Conservation (phyloP, 1,140 invertebrate species). For the Sinonovacula constricta region DNA sequence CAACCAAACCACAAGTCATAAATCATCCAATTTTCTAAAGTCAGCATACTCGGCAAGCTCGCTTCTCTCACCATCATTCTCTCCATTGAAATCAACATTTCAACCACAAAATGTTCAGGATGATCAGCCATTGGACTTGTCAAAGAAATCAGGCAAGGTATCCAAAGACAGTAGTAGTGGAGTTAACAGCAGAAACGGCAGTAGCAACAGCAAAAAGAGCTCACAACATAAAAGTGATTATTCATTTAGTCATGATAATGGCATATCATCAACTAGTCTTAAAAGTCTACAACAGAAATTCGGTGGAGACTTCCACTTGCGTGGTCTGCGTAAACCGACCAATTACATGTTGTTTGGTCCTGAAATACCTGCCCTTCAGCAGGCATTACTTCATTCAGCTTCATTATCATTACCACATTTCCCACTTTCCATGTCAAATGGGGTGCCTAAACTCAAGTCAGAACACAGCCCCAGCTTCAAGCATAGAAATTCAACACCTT, state of each 20-base stretch:
- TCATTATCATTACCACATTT: constrained; percentile 39
- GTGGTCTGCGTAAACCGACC: constrained; percentile 54
- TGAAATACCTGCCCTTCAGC: constrained; percentile 45
- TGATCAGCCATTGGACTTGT: constrained; percentile 72
- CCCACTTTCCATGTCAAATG: constrained; percentile 39
- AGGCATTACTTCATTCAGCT: constrained; percentile 43
- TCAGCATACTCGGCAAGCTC: constrained; percentile 24
- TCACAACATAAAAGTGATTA: background rate
- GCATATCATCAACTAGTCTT: constrained; percentile 65
- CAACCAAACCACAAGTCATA: constrained; percentile 22
- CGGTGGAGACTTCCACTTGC: constrained; percentile 69
- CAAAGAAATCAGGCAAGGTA: constrained; percentile 57
- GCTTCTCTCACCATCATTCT: constrained; percentile 22
- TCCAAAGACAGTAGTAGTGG: constrained; percentile 23
- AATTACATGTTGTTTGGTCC: constrained; percentile 51
- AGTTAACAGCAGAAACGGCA: too few species aligned
- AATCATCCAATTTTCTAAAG: constrained; percentile 2
- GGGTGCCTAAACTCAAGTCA: constrained; percentile 35
- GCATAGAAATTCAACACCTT: constrained; percentile 35
- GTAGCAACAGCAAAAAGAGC: background rate
- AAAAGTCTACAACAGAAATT: constrained; percentile 73
- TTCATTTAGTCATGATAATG: constrained; percentile 43
- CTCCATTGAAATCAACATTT: constrained; percentile 20
- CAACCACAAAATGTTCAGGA: constrained; percentile 25
- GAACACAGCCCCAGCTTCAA: constrained; percentile 20